Evolutionary conservation across 2,888 invertebrate species (phyloP).

Genomic region (Idaea dimidiata): DNA sequence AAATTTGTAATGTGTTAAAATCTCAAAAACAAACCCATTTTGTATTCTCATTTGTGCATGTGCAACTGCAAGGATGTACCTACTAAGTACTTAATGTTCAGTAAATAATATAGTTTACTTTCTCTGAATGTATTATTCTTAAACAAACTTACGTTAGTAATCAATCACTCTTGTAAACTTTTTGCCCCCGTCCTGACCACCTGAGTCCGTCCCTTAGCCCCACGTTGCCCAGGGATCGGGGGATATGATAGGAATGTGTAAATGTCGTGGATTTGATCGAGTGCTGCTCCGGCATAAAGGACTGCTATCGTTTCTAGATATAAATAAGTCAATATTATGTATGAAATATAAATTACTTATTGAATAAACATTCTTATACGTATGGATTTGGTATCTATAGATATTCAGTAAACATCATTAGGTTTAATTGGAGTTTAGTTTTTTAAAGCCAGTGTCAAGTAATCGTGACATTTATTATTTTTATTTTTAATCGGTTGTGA

Average conservation of each 20-base stretch:
- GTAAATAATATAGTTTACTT: too few species aligned
- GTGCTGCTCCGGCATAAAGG: slow-evolving; percentile 19
- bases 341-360: neutral
- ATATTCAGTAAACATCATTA: too few species aligned
- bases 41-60: too few species aligned
- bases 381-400: too few species aligned
- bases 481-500: too few species aligned
- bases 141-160: neutral
- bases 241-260: slow-evolving; percentile 35
- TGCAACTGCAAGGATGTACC: neutral
- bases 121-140: neutral
- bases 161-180: neutral
- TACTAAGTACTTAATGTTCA: too few species aligned
- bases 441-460: too few species aligned
- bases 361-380: neutral
- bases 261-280: slow-evolving; percentile 31
- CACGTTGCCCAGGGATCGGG: slow-evolving; percentile 26
- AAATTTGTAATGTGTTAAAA: too few species aligned
- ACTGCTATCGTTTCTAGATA: slow-evolving; percentile 17
- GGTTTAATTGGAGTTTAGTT: too few species aligned
- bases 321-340: slow-evolving; percentile 21
- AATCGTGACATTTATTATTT: too few species aligned
- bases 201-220: slow-evolving; percentile 16
- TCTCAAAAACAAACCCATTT: too few species aligned
- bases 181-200: neutral